Base-by-base conservation (phyloP, 2,888 invertebrate species). In the Theodoxus fluviatilis region DNA sequence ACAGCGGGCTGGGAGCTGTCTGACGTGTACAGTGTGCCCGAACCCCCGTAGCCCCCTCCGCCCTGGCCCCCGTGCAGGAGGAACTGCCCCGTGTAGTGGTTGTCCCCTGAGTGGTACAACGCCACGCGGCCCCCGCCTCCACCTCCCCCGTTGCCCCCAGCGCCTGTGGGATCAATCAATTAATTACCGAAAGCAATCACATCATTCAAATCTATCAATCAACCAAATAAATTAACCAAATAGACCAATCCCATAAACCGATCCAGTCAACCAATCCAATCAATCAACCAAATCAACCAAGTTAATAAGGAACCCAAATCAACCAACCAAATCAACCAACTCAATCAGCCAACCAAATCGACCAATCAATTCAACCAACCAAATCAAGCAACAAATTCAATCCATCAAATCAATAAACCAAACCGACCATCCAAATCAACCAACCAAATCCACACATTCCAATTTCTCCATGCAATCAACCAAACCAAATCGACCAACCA, bases 121-220 rank as follows among this genome's bases (percentile, higher is more conserved):
- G 82, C 80, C n/a, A 81, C 76, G 9, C 82, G 74, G 18, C 82
- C 82, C 55, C 82, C 82, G 31, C 71, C 78, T 12, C 82, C 82
- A 33, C 80, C 81, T 12, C 82, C 82, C 55, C 79, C 78, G 71
- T 75, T 61, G 2, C 12, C 18, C 22, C 66, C 31, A 28, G 73
- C 77, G 61, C 76, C 80, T 78, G 64, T n/a, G n/a, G n/a, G n/a
- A n/a, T n/a, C 33, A 31, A 33, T 4, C 15, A 63, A 71, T 67
- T 31, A 9, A 40, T 22, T n/a, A 43, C 4, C n/a, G n/a, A 35
- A 65, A 65, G 18, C 33, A 33, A 22, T 15, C 22, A 37, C 47
- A 1, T 47, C n/a, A 2, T 47, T 47, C 15, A 47, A 47, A 47
- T 1, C n/a, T 47, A 47, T 2, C n/a, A 2, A 18, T n/a, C 15